A percentile compares a stretch with the other conserved stretches of the same genome.
phyloP scores from a whole-genome alignment of 2,888 invertebrate genomes.

The Drosophila mimica region DNA sequence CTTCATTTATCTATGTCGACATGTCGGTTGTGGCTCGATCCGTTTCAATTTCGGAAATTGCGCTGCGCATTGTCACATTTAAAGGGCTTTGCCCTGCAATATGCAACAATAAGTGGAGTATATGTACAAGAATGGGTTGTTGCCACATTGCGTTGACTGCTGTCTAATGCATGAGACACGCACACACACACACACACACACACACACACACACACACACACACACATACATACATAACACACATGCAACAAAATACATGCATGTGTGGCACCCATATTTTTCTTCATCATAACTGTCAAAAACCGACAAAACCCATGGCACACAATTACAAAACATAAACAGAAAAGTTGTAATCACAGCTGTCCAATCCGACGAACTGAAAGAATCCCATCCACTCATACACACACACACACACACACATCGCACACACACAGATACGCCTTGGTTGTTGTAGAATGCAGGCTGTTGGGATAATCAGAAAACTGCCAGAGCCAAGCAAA shows the following conservation, averaged over 20 bases:
- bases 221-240: slow-evolving; percentile 2
- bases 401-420: background rate
- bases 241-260: background rate
- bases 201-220: slow-evolving; percentile 5
- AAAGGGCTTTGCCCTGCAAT: slow-evolving; percentile 63
- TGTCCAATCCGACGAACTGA: slow-evolving; percentile 66
- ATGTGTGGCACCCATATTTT: slow-evolving; percentile 58
- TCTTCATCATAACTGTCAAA: slow-evolving; percentile 78
- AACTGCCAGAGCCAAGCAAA: slow-evolving; percentile 67
- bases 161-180: slow-evolving; percentile 49
- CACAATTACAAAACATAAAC: slow-evolving; percentile 72
- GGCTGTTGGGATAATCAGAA: slow-evolving; percentile 64
- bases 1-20: slow-evolving; percentile 1
- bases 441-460: background rate
- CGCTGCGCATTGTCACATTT: slow-evolving; percentile 47
- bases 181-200: slow-evolving; percentile 14
- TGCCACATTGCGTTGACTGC: slow-evolving; percentile 40
- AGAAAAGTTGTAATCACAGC: slow-evolving; percentile 78
- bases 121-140: slow-evolving; percentile 22
- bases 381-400: slow-evolving; percentile 16
- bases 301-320: slow-evolving; percentile 73
- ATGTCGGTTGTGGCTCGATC: slow-evolving; percentile 39
- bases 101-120: slow-evolving; percentile 34
- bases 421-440: background rate
- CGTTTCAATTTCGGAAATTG: slow-evolving; percentile 64